Evolutionary conservation across 2,888 invertebrate genomes (phyloP).

Genomic region (Xylocampa areola): DNA sequence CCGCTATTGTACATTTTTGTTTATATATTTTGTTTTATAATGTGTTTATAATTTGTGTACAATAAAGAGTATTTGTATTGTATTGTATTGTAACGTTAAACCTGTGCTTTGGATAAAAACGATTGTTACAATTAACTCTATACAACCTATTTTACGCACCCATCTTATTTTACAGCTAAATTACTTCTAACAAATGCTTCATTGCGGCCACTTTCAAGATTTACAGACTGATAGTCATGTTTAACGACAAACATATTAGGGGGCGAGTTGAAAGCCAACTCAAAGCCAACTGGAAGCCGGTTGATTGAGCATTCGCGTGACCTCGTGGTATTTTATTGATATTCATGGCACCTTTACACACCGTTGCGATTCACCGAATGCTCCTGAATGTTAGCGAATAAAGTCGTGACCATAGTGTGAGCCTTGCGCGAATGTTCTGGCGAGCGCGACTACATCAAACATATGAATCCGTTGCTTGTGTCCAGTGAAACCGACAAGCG

Average conservation of each 20-base stretch:
- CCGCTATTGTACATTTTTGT: no score
- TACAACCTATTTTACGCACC: neutral
- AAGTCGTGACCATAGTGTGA: no score
- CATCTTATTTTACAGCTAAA: conserved; percentile 28
- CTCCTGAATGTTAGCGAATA: conserved; percentile 15
- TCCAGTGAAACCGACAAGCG: no score
- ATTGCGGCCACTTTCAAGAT: conserved; percentile 41
- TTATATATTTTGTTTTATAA: no score
- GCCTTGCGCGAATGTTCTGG: no score
- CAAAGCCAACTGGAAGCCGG: conserved; percentile 26
- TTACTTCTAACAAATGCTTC: conserved; percentile 45
- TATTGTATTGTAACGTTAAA: no score
- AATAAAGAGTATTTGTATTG: no score
- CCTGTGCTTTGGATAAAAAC: no score
- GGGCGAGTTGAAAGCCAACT: conserved; percentile 42
- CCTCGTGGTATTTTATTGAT: conserved; percentile 51
- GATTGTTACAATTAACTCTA: neutral
- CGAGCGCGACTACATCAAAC: no score
- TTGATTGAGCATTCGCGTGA: conserved; percentile 64
- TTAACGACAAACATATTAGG: conserved; percentile 58
- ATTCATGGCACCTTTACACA: conserved; percentile 42
- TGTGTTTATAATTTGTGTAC: no score
- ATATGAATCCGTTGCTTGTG: no score
- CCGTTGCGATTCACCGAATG: conserved; percentile 28
- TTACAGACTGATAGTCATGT: conserved; percentile 45